Evolutionary conservation across 2,113 vertebrate species (phyloP).

Genomic region (Nyctereutes procyonoides): DNA sequence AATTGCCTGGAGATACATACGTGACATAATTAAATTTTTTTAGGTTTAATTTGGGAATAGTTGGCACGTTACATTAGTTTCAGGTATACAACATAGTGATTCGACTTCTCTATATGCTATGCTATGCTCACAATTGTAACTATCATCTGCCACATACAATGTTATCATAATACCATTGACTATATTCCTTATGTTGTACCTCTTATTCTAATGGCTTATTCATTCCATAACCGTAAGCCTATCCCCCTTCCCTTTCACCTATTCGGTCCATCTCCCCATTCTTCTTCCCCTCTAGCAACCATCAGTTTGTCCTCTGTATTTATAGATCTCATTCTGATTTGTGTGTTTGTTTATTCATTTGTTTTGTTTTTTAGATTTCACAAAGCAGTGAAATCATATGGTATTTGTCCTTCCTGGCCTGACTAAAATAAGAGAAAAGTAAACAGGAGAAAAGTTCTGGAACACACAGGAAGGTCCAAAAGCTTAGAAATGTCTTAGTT

Average conservation of each 20-base stretch:
- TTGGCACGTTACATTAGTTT: neutral
- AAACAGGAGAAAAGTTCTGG: neutral
- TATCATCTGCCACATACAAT: neutral
- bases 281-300: neutral
- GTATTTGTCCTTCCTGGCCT: neutral
- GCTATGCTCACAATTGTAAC: neutral
- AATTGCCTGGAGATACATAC: neutral
- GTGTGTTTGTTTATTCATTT: neutral
- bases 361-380: neutral
- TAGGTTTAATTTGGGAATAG: neutral
- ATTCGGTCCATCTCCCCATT: neutral
- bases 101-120: neutral
- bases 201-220: neutral
- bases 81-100: neutral
- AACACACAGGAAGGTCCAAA: neutral
- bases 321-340: neutral
- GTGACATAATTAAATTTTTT: neutral
- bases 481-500: neutral
- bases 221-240: neutral
- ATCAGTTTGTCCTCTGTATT: neutral
- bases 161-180: neutral
- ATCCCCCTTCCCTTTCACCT: neutral
- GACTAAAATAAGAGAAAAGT: neutral
- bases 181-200: neutral
- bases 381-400: neutral